A percentile compares a stretch with the other conserved stretches of the same genome.
Conservation (phyloP, 2,797 vertebrate genomes). For the Tachyglossus aculeatus region DNA sequence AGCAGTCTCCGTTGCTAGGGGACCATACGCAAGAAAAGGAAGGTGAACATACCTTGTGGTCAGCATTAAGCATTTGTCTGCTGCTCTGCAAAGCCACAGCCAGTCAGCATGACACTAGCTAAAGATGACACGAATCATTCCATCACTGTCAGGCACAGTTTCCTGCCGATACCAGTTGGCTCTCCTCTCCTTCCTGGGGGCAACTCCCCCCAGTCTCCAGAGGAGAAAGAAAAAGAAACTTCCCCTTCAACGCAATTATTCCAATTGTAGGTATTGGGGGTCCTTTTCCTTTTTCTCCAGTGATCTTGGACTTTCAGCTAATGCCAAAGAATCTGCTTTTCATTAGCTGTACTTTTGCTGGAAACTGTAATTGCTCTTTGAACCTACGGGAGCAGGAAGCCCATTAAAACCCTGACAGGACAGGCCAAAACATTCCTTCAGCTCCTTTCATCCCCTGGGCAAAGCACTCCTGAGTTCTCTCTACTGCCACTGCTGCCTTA, state of each 20-base stretch:
- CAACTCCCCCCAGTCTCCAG: not conserved
- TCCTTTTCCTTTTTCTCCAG: slow-evolving; percentile 58
- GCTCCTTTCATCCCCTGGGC: slow-evolving; percentile 65
- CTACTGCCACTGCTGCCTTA: slow-evolving; percentile 3
- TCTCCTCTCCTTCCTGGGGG: not conserved
- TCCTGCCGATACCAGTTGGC: not conserved
- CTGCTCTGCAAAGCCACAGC: too few species aligned
- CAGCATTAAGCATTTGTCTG: too few species aligned
- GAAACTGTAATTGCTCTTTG: slow-evolving; percentile 75
- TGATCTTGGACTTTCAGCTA: slow-evolving; percentile 49
- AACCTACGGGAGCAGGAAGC: slow-evolving; percentile 74
- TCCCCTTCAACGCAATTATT: slow-evolving; percentile 20
- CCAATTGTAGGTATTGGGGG: slow-evolving; percentile 49
- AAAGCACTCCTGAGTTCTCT: slow-evolving; percentile 49
- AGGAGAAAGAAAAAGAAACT: not conserved
- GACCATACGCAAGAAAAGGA: too few species aligned
- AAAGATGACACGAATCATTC: too few species aligned
- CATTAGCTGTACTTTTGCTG: slow-evolving; percentile 75
- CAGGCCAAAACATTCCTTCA: slow-evolving; percentile 70
- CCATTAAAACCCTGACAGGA: slow-evolving; percentile 71
- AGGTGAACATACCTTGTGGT: too few species aligned
- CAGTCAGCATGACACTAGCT: too few species aligned
- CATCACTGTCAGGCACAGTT: too few species aligned
- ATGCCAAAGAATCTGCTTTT: slow-evolving; percentile 73
- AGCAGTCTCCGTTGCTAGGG: too few species aligned